phyloP scores from a whole-genome alignment of 2,888 invertebrate species.

The Dryomyza anilis region DNA sequence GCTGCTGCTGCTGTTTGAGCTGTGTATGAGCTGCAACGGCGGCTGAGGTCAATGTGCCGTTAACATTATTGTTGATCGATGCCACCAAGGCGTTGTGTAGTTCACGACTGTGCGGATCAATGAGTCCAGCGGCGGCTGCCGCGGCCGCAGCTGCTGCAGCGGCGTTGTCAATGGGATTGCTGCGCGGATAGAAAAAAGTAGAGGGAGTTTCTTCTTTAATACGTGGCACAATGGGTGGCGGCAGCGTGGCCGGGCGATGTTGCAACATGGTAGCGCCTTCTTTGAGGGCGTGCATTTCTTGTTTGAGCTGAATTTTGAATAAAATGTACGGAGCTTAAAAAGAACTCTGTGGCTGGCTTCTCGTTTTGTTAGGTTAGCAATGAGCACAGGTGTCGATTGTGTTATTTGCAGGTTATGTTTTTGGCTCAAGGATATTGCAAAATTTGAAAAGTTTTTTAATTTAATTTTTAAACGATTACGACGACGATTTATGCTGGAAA shows the following conservation, averaged over 20 bases:
- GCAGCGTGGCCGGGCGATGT: conserved; percentile 41
- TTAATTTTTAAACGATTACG: too few species aligned
- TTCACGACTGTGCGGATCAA: conserved; percentile 59
- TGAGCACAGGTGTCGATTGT: too few species aligned
- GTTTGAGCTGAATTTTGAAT: conserved; percentile 49
- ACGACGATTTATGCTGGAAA: too few species aligned
- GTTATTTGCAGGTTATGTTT: too few species aligned
- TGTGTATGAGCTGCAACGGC: conserved; percentile 45
- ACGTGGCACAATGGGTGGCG: conserved; percentile 35
- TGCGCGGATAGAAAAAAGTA: conserved; percentile 57
- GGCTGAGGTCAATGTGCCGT: conserved; percentile 58
- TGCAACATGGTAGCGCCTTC: conserved; percentile 54
- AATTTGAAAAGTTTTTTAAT: too few species aligned
- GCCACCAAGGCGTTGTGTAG: conserved; percentile 62
- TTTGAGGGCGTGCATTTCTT: conserved; percentile 51
- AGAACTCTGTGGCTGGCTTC: too few species aligned
- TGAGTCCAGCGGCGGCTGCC: conserved; percentile 54
- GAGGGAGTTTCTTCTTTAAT: conserved; percentile 43
- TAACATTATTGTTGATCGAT: conserved; percentile 62
- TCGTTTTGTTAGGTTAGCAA: too few species aligned
- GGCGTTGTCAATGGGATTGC: conserved; percentile 65
- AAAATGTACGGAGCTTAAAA: too few species aligned
- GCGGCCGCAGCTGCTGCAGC: conserved; percentile 55
- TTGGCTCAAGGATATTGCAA: too few species aligned
- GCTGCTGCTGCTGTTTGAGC: conserved; percentile 42